Percentiles rank a stretch among this genome's conserved stretches.
Conservation (phyloP, 2,797 vertebrate genomes). For the Glyptemys insculpta region DNA sequence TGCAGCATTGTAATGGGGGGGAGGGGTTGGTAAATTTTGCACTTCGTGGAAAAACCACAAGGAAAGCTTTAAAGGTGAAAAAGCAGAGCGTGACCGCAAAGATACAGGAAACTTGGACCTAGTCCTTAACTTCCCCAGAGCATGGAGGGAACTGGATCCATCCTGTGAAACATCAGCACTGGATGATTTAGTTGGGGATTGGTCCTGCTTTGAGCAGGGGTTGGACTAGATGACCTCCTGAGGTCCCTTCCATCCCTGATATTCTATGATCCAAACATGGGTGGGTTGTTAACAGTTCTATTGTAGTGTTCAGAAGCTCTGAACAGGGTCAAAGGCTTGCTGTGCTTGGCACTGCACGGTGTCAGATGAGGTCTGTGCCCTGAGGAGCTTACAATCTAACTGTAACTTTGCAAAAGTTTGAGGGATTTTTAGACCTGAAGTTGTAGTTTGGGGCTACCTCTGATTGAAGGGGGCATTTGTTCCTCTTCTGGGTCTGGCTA, state of each 20-base stretch:
- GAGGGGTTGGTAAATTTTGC: neutral
- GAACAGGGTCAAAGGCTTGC: neutral
- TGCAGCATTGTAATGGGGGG: neutral
- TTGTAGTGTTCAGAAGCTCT: neutral
- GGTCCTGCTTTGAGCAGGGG: no score
- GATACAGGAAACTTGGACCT: neutral
- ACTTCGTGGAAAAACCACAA: neutral
- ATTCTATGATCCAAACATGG: neutral
- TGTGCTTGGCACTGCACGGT: no score
- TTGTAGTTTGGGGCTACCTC: neutral
- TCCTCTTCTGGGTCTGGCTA: rapidly evolving
- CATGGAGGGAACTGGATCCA: neutral
- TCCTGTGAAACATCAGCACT: neutral
- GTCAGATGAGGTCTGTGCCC: neutral
- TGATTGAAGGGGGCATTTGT: rapidly evolving
- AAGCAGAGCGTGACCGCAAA: neutral
- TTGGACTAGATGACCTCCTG: no score
- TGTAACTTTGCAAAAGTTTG: neutral
- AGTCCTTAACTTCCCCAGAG: neutral
- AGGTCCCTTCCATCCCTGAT: no score
- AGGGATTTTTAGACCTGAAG: neutral
- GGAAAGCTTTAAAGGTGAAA: neutral
- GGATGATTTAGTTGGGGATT: neutral
- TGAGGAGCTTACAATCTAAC: neutral
- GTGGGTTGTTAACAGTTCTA: neutral